These are phyloP conservation scores for Prinia subflava DNA, from an alignment of 2,113 vertebrate genomes.

Conservation along the genomic window DNA sequence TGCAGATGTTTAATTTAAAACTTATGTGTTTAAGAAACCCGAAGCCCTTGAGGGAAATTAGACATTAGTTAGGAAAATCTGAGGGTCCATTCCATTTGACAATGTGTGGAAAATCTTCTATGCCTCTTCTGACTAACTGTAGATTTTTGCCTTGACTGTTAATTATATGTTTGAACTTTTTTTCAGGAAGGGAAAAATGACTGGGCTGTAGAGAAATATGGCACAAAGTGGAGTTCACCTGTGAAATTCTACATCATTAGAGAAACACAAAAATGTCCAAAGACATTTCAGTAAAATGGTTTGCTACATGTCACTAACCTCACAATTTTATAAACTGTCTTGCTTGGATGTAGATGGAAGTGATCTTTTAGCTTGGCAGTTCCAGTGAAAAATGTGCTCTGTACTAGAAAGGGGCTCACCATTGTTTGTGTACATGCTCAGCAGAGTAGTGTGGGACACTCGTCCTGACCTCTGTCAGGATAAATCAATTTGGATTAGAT, in stretches of 20 bases:
- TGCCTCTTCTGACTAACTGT: neutral
- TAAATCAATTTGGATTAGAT: neutral
- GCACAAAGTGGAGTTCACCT: neutral
- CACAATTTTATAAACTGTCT: neutral
- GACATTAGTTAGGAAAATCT: neutral
- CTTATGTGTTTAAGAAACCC: neutral
- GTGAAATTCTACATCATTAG: neutral
- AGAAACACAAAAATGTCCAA: neutral
- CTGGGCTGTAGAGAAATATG: neutral
- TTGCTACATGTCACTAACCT: neutral
- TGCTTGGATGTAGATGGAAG: neutral
- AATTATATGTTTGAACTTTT: neutral
- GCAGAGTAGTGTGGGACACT: neutral
- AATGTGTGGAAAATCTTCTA: neutral
- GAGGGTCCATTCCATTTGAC: neutral
- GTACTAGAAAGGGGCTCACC: neutral
- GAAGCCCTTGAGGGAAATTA: neutral
- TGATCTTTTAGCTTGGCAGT: neutral
- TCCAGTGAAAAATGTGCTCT: neutral
- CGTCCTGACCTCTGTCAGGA: neutral
- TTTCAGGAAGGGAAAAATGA: neutral
- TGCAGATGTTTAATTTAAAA: neutral
- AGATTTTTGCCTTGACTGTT: neutral
- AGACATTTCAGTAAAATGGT: neutral
- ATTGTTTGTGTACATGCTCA: neutral